Conservation (phyloP, 2,113 vertebrate species). For the Clarias macrocephalus region DNA sequence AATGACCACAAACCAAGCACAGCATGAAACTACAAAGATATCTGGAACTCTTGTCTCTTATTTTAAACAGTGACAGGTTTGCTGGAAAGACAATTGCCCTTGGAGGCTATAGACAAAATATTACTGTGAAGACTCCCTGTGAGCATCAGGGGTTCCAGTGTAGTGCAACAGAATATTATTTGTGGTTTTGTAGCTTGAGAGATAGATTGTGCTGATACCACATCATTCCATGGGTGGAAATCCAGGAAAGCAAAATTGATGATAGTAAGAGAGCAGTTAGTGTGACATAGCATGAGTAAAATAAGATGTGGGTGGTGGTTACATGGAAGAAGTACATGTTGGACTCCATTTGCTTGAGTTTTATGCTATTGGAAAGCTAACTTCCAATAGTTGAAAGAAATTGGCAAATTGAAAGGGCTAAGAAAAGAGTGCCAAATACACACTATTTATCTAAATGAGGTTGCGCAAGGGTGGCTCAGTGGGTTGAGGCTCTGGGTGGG, state of each 20-base stretch:
- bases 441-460: neutral
- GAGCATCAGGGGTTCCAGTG: neutral
- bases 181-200: neutral
- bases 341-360: neutral
- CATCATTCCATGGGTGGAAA: neutral
- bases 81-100: neutral
- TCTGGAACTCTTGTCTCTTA: neutral
- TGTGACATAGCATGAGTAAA: neutral
- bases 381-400: neutral
- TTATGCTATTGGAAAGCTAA: neutral
- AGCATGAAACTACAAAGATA: constrained; percentile 5
- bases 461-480: neutral
- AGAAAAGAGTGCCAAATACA: neutral
- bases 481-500: too few relatives aligned
- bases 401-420: neutral
- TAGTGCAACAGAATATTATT: neutral
- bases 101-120: neutral
- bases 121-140: neutral
- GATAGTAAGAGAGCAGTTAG: neutral
- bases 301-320: neutral
- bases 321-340: neutral
- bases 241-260: neutral
- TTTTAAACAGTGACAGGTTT: neutral
- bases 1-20: constrained; percentile 5
- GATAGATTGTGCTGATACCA: neutral